Base-by-base conservation (phyloP, 2,797 vertebrate species). In the Anas acuta region DNA sequence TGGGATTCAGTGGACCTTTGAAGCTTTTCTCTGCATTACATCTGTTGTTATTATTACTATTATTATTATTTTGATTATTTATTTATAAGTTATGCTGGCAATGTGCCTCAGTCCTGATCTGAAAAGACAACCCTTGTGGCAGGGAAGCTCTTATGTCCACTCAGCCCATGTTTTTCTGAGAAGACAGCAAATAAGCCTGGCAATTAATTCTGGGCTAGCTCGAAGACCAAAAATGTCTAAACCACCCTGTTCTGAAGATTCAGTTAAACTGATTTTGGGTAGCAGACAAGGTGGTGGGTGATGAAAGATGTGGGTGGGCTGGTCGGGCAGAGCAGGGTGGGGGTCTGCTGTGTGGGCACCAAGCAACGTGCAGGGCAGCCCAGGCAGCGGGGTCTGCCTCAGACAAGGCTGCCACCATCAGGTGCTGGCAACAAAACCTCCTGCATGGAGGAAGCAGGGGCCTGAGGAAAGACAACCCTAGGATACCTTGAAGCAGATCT, bases 231-330 rank as follows among this genome's bases (percentile, higher is more conserved):
- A 85, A 32, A 37, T 16, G 8, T 66, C 47, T 41, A 45, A 49
- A 47, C 13, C 39, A 28, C 21, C 20, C 23, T 54, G 0, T 45
- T n/a, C 37, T 25, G 39, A 78, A 87, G 19, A 7, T 28, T 61
- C 26, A 33, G 17, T 45, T 53, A 56, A 33, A 7, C 41, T 69
- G 53, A 19, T 49, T n/a, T 5, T 47, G 79, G 26, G 60, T 23
- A 47, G 21, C 39, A 45, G 61, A 41, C 0, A 4, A 35, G 39
- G 13, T 0, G 6, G 12, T 0, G 4, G 7, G 26, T 13, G 25
- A 65, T 19, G 35, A 58, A 18, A 13, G 17, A 3, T 3, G 7
- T 0, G 2, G 22, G 20, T 58, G 37, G 43, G n/a, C 72, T 60
- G 53, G 6, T 11, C 1, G 23, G 22, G 32, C 21, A 15, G 47